Percentiles rank a stretch among this genome's conserved stretches.
Conservation (phyloP, 2,113 vertebrate genomes). For the Ctenodactylus gundi region DNA sequence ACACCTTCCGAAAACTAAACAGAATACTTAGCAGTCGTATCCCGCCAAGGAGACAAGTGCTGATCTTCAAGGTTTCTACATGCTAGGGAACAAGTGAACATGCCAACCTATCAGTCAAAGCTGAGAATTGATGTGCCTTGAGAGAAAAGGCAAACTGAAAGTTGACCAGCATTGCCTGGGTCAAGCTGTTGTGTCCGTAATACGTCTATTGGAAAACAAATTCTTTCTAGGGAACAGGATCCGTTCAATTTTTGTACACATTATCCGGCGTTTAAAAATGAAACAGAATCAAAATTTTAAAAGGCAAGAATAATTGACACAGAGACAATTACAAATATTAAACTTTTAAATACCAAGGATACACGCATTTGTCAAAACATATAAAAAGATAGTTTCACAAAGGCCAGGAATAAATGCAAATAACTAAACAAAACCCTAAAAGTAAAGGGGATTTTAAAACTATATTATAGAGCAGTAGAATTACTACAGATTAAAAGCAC, state of each 20-base stretch:
- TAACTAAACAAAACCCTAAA: neutral
- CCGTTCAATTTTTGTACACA: neutral
- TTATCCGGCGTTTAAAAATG: neutral
- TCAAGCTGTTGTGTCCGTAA: neutral
- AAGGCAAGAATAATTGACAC: neutral
- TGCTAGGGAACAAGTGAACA: neutral
- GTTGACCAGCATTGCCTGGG: neutral
- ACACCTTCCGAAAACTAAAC: neutral
- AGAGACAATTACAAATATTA: neutral
- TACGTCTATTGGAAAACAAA: neutral
- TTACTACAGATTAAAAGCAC: neutral
- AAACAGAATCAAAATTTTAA: neutral
- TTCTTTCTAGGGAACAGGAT: neutral
- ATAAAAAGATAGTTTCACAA: neutral
- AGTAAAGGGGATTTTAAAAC: neutral
- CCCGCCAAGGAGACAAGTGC: neutral
- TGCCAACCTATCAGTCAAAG: neutral
- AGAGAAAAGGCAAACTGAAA: neutral
- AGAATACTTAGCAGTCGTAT: neutral
- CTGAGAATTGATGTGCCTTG: neutral
- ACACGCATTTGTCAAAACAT: neutral
- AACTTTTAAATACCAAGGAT: neutral
- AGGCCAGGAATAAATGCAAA: neutral
- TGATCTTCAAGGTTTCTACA: neutral
- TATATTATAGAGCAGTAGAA: neutral